These are phyloP conservation scores for Dreissena rostriformis DNA, from an alignment of 1,140 invertebrate species.

Conservation along the genomic window DNA sequence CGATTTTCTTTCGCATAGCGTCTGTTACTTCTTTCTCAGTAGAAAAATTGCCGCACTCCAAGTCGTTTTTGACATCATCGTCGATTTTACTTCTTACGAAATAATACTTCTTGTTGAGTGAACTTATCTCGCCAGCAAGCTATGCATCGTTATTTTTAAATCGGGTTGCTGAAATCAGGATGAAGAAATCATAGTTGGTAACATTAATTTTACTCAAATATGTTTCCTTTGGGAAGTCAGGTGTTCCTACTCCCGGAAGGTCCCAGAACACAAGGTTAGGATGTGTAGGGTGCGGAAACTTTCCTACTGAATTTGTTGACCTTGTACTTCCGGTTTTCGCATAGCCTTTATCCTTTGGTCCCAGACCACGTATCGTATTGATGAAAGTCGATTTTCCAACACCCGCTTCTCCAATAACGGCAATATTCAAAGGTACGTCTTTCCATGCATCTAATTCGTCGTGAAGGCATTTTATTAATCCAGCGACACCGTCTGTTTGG, in stretches of 20 bases:
- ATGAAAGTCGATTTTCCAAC: slow-evolving; percentile 14
- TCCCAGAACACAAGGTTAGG: slow-evolving; percentile 26
- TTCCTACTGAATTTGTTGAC: neutral
- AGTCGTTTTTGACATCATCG: neutral
- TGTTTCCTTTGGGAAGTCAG: neutral
- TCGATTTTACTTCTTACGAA: slow-evolving; percentile 7
- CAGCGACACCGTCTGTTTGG: no score
- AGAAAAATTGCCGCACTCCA: neutral
- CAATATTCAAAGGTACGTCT: neutral
- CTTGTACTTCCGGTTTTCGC: neutral
- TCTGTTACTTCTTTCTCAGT: neutral
- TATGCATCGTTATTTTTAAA: slow-evolving; percentile 11
- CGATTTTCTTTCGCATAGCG: neutral
- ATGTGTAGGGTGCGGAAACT: neutral
- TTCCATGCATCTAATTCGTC: slow-evolving; percentile 14
- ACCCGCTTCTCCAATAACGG: slow-evolving; percentile 8
- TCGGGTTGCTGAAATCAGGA: neutral
- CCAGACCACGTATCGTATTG: neutral
- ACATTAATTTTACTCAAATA: neutral
- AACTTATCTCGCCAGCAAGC: neutral
- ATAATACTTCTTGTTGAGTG: neutral
- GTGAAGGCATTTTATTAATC: no score
- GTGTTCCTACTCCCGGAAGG: slow-evolving; percentile 20
- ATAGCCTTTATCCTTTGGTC: neutral
- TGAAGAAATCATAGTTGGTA: neutral